Evolutionary conservation across 2,888 invertebrate species (phyloP).

Genomic region (Osmoderma eremita): DNA sequence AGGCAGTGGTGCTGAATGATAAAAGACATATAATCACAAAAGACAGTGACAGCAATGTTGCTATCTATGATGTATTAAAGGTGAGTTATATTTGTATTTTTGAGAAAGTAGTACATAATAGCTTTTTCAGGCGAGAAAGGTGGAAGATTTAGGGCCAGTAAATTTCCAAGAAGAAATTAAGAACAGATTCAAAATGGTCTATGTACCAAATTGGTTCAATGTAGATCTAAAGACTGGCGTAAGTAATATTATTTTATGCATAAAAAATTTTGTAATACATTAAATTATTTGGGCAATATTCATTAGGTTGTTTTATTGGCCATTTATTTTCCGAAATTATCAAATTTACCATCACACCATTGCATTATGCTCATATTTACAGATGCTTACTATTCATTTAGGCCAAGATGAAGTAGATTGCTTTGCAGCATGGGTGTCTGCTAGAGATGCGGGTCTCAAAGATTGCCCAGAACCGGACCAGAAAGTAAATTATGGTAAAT

Average conservation of each 20-base stretch:
- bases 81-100: slow-evolving; percentile 61
- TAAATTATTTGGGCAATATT: not conserved
- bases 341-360: slow-evolving; percentile 29
- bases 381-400: slow-evolving; percentile 97
- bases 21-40: slow-evolving; percentile 95
- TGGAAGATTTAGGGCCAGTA: slow-evolving; percentile 90
- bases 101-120: slow-evolving; percentile 25
- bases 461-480: slow-evolving; percentile 75
- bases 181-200: slow-evolving; percentile 90
- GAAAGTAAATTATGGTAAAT: slow-evolving; percentile 95
- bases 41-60: slow-evolving; percentile 91
- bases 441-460: slow-evolving; percentile 88
- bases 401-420: slow-evolving; percentile 98
- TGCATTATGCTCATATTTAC: slow-evolving; percentile 43
- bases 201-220: slow-evolving; percentile 99
- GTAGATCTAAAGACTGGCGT: slow-evolving; percentile 98
- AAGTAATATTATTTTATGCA: slow-evolving; percentile 56
- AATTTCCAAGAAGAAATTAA: slow-evolving; percentile 95
- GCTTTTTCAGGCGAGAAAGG: slow-evolving; percentile 73
- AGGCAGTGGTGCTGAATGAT: slow-evolving; percentile 93
- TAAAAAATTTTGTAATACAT: not conserved
- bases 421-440: slow-evolving; percentile 98
- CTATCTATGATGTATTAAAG: slow-evolving; percentile 92
- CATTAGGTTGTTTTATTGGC: slow-evolving; percentile 15
- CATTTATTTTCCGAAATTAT: slow-evolving; percentile 22